These are phyloP conservation scores for Dissostichus mawsoni DNA, from an alignment of 2,113 vertebrate genomes.

Conservation along the genomic window DNA sequence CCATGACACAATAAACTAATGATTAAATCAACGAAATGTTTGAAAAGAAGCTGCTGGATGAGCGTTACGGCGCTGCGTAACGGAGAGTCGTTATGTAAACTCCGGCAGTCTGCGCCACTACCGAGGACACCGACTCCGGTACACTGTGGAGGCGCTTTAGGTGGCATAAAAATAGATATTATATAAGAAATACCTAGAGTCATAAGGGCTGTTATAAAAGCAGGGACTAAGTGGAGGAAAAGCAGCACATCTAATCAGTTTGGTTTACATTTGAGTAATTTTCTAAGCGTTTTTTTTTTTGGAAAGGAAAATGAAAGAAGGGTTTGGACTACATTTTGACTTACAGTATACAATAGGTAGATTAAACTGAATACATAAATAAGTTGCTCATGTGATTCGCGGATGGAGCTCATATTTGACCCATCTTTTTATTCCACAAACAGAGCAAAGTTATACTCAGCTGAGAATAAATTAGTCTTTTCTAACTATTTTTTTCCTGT, in stretches of 20 bases:
- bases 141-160: background rate
- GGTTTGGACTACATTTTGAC: background rate
- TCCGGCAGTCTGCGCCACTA: conserved; percentile 25
- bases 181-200: background rate
- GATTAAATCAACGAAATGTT: conserved; percentile 64
- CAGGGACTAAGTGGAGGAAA: background rate
- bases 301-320: background rate
- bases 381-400: background rate
- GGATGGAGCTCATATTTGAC: background rate
- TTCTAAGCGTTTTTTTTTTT: background rate
- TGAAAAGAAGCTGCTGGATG: conserved; percentile 10
- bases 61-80: conserved; percentile 21
- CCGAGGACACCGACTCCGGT: conserved; percentile 27
- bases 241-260: background rate
- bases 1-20: background rate
- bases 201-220: background rate
- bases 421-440: background rate
- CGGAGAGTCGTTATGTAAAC: conserved; percentile 62
- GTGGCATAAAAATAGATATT: conserved; percentile 9
- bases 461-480: background rate
- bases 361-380: fast-evolving
- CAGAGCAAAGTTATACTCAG: background rate
- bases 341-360: background rate
- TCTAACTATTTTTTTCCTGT: no score
- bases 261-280: background rate